These are phyloP conservation scores for Trididemnum nubilum DNA, from an alignment of 23 tunicate species.

Conservation along the genomic window DNA sequence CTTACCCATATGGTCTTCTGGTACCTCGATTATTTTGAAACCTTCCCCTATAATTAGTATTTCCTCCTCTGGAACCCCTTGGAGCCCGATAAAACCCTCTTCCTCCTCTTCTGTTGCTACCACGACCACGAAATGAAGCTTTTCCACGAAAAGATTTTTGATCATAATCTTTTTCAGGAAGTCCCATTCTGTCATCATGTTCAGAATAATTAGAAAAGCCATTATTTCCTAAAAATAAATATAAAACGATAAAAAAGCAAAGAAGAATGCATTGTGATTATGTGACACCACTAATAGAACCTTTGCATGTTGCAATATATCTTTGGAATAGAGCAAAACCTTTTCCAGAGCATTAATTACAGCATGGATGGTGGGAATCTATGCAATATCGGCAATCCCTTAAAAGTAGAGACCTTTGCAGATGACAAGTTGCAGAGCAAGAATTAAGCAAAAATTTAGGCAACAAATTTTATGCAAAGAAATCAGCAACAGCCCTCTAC, in stretches of 20 bases:
- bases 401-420: no score
- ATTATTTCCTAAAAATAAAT: background rate
- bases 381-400: no score
- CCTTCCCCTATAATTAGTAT: constrained; percentile 7
- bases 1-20: constrained; percentile 43
- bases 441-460: no score
- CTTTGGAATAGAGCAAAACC: no score
- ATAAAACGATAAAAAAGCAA: background rate
- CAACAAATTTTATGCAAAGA: no score
- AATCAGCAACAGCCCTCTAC: no score
- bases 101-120: constrained; percentile 6
- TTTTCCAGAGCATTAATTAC: no score
- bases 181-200: constrained; percentile 23
- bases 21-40: constrained; percentile 10
- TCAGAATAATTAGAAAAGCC: constrained; percentile 2
- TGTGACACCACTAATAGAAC: no score
- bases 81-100: background rate
- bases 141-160: background rate
- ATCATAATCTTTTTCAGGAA: constrained; percentile 1
- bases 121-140: background rate
- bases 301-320: no score
- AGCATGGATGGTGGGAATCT: no score
- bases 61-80: constrained; percentile 12
- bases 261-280: no score
- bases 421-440: no score